Conservation (phyloP, 30 jellyfish, hydroid and myxozoan genomes). For the Rhopilema esculentum region DNA sequence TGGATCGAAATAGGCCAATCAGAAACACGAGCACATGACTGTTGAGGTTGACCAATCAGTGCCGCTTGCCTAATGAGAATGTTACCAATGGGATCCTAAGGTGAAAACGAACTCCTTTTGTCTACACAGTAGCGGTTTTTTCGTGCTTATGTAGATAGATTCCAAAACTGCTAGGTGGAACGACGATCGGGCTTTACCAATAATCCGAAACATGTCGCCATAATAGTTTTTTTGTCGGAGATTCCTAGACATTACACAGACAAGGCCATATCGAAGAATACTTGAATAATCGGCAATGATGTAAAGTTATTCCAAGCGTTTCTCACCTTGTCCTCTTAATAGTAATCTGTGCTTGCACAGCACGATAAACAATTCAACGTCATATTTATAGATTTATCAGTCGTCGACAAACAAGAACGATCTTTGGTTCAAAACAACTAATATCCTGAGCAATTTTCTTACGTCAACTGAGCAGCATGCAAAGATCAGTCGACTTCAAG, state of each 20-base stretch:
- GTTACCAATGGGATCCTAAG: no score
- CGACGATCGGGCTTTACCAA: no score
- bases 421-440: slow-evolving; percentile 2
- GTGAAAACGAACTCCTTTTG: no score
- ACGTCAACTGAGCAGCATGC: slow-evolving; percentile 11
- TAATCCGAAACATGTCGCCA: no score
- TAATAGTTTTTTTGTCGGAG: no score
- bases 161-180: no score
- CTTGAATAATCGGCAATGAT: neutral
- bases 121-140: no score
- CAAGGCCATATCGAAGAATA: neutral
- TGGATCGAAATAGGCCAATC: no score
- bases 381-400: slow-evolving; percentile 6
- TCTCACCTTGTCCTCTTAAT: neutral
- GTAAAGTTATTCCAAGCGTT: neutral
- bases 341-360: neutral
- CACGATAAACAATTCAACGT: neutral
- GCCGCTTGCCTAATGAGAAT: no score
- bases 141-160: no score
- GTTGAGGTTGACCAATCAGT: no score
- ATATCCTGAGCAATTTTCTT: slow-evolving; percentile 1
- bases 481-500: neutral
- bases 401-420: neutral
- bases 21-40: no score
- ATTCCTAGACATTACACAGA: neutral